Evolutionary conservation across 2,113 vertebrate species (phyloP).

Genomic region (Pollimyrus isidori): DNA sequence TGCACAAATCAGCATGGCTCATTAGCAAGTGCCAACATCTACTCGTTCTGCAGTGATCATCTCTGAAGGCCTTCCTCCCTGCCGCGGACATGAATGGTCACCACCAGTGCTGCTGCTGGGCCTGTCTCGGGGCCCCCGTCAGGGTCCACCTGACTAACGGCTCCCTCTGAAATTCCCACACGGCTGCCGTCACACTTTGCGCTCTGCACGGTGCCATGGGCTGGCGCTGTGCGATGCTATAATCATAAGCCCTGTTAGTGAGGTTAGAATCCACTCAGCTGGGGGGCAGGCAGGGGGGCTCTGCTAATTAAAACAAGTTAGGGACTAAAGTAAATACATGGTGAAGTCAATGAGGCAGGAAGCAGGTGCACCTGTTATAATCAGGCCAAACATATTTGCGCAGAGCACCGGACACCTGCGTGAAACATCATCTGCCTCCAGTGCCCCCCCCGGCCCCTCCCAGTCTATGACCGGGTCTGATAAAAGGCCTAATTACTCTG

Average conservation of each 20-base stretch:
- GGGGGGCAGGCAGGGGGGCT: not conserved
- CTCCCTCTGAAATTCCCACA: not conserved
- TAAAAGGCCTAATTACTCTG: not conserved
- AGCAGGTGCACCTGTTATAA: not conserved
- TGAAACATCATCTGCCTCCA: not conserved
- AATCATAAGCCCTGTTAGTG: not conserved
- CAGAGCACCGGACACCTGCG: not conserved
- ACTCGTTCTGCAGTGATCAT: not conserved
- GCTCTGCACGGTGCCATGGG: not conserved
- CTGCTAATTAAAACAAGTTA: not conserved
- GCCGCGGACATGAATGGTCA: not conserved
- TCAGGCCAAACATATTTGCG: not conserved
- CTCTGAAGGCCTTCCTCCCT: not conserved
- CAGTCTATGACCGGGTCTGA: not conserved
- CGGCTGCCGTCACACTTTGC: not conserved
- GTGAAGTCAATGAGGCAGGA: not conserved
- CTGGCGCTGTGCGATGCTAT: not conserved
- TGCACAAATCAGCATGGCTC: not conserved
- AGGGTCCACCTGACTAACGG: not conserved
- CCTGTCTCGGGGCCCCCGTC: not conserved
- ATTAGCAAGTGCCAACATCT: not conserved
- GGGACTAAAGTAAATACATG: not conserved
- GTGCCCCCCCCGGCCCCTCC: not conserved
- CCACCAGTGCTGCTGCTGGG: not conserved
- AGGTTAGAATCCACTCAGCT: not conserved